These are phyloP conservation scores for Moxostoma hubbsi DNA, from an alignment of 2,797 vertebrate species.

Conservation along the genomic window DNA sequence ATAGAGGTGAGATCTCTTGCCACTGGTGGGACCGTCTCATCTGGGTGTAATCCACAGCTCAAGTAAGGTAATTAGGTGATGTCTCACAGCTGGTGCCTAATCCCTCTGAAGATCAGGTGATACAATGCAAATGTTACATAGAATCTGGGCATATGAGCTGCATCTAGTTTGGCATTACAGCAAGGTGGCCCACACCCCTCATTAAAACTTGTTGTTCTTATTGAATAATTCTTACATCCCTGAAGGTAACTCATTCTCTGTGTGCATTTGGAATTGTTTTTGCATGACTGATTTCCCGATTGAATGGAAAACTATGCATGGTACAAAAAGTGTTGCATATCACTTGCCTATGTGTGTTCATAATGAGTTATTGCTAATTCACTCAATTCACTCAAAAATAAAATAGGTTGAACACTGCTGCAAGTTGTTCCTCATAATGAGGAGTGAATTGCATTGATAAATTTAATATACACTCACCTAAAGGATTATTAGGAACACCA, in stretches of 20 bases:
- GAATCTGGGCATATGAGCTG: conserved; percentile 38
- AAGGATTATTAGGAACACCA: too few species aligned
- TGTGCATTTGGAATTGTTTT: conserved; percentile 23
- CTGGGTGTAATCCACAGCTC: conserved; percentile 53
- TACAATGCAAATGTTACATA: conserved; percentile 13
- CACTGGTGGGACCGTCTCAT: conserved; percentile 56
- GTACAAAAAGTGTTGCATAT: conserved; percentile 30
- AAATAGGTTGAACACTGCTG: neutral
- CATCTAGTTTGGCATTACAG: conserved; percentile 42
- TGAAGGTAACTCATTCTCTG: conserved; percentile 17
- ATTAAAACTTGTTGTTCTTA: conserved; percentile 59
- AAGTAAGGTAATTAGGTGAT: conserved; percentile 62
- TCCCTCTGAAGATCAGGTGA: conserved; percentile 28
- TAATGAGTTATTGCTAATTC: conserved; percentile 6
- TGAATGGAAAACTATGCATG: conserved; percentile 25
- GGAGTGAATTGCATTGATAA: neutral
- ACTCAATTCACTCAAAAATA: neutral
- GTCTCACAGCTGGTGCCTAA: conserved; percentile 57
- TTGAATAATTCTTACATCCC: conserved; percentile 47
- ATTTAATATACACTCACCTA: too few species aligned
- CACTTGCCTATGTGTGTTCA: neutral
- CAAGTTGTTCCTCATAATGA: neutral
- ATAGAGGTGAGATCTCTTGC: conserved; percentile 47
- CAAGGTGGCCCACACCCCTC: neutral
- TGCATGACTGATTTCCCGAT: conserved; percentile 38